These are phyloP conservation scores for Eupsilia transversa DNA, from an alignment of 2,888 invertebrate species.

Conservation along the genomic window DNA sequence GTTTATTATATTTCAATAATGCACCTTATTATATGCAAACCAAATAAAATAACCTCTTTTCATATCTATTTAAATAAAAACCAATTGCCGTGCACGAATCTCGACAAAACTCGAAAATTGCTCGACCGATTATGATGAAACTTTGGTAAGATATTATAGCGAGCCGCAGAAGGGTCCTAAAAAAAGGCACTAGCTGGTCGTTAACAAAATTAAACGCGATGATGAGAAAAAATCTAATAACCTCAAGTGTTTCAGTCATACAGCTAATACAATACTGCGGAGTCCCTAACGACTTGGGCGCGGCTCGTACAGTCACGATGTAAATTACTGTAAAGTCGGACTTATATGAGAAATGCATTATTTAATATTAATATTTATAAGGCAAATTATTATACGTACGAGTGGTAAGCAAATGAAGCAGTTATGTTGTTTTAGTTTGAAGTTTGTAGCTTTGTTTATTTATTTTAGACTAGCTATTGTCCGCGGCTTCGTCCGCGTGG, in stretches of 20 bases:
- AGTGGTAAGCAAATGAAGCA: background rate
- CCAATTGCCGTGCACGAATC: too few species aligned
- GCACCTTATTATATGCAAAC: background rate
- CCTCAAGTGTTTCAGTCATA: conserved; percentile 66
- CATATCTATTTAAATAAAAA: background rate
- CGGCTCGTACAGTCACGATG: conserved; percentile 76
- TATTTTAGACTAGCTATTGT: too few species aligned
- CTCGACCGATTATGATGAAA: too few species aligned
- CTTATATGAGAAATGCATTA: conserved; percentile 35
- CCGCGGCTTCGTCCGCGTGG: too few species aligned
- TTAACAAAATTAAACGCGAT: conserved; percentile 22
- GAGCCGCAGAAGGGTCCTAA: too few species aligned
- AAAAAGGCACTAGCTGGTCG: too few species aligned
- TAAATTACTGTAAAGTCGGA: conserved; percentile 67
- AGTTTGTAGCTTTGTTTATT: too few species aligned
- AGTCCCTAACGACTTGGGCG: conserved; percentile 82
- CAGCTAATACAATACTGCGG: conserved; percentile 80
- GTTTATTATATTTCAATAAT: background rate
- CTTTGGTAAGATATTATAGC: too few species aligned
- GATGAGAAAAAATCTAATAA: conserved; percentile 47
- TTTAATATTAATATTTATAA: conserved; percentile 32
- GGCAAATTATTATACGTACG: conserved; percentile 22
- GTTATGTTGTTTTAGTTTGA: background rate
- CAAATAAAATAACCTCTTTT: background rate
- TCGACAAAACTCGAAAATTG: too few species aligned